These are phyloP conservation scores for Ochropacha duplaris DNA, from an alignment of 2,888 invertebrate species.

Conservation along the genomic window DNA sequence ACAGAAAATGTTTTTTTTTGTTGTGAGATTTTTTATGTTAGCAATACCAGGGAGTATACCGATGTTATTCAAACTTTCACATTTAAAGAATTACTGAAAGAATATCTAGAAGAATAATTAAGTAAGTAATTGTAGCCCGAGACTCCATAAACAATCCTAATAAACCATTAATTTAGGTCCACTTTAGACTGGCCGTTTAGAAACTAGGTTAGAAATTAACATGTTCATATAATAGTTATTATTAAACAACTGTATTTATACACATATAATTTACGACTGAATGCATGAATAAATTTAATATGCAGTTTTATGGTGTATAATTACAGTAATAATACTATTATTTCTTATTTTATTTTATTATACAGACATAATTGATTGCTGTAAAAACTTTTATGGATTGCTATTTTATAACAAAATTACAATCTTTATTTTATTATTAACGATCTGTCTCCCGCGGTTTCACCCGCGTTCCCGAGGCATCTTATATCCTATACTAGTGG, in stretches of 20 bases:
- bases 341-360: slow-evolving; percentile 20
- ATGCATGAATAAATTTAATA: slow-evolving; percentile 29
- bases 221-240: background rate
- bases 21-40: too few species aligned
- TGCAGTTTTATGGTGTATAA: slow-evolving; percentile 32
- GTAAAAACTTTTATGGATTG: background rate
- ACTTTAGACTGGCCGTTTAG: background rate
- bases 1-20: too few species aligned
- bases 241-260: background rate
- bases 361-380: slow-evolving; percentile 17
- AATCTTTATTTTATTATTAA: background rate
- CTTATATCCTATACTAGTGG: too few species aligned
- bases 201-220: background rate
- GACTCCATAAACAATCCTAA: background rate
- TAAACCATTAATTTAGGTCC: background rate
- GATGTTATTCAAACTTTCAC: too few species aligned
- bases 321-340: slow-evolving; percentile 26
- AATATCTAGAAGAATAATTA: background rate
- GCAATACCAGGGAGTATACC: too few species aligned
- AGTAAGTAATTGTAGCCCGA: background rate
- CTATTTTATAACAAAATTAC: background rate
- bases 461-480: too few species aligned
- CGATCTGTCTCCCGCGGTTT: too few species aligned
- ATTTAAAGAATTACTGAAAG: too few species aligned
- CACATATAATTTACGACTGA: slow-evolving; percentile 19